Evolutionary conservation across 2,113 vertebrate species (phyloP).

Genomic region (Meles meles): DNA sequence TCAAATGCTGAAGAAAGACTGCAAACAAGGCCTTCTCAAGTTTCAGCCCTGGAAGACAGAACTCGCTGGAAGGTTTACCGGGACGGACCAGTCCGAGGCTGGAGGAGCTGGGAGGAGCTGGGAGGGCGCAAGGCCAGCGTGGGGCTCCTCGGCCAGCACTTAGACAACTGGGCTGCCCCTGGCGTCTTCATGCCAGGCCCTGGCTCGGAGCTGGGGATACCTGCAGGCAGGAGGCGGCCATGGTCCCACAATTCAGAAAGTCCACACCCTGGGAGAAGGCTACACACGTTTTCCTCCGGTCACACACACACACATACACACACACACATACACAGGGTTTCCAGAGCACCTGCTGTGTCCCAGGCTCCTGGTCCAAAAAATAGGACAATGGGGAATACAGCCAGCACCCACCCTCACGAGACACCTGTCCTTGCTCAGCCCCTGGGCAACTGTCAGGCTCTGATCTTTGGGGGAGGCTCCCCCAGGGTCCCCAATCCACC

Average conservation of each 20-base stretch:
- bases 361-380: neutral
- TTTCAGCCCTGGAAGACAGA: conserved; percentile 6
- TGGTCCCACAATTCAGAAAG: accelerated
- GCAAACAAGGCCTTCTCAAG: neutral
- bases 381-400: neutral
- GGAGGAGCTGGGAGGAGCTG: neutral
- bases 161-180: accelerated
- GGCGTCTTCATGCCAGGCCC: accelerated
- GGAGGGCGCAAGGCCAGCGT: accelerated
- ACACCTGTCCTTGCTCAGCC: accelerated
- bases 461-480: accelerated
- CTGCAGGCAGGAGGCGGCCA: accelerated
- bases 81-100: neutral
- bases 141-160: accelerated
- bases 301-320: accelerated
- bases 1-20: conserved; percentile 40
- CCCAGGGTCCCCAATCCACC: accelerated
- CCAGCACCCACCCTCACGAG: accelerated
- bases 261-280: accelerated
- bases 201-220: accelerated
- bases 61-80: neutral
- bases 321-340: accelerated
- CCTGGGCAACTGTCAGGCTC: accelerated
- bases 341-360: neutral
- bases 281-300: accelerated